These are phyloP conservation scores for Leptogaster cylindrica DNA, from an alignment of 2,888 invertebrate species.

Conservation along the genomic window DNA sequence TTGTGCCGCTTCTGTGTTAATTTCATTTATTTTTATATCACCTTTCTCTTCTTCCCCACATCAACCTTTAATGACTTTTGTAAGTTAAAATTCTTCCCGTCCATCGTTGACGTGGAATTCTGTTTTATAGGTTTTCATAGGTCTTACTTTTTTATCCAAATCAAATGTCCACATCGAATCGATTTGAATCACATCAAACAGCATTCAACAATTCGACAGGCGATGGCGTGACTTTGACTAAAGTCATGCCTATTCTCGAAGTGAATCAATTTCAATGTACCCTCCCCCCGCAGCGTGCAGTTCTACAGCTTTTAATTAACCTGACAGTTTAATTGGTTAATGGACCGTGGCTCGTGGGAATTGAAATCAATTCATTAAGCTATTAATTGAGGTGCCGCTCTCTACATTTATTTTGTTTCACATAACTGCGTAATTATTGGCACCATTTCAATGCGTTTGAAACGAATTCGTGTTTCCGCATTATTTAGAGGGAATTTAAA, in stretches of 20 bases:
- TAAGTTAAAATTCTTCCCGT: not conserved
- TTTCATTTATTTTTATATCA: conserved; percentile 17
- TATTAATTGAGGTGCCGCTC: no score
- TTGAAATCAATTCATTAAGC: no score
- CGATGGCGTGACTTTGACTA: conserved; percentile 14
- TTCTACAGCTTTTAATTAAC: not conserved
- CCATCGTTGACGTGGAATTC: no score
- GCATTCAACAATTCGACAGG: not conserved
- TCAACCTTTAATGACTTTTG: not conserved
- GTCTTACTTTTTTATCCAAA: not conserved
- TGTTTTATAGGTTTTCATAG: no score
- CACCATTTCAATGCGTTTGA: no score
- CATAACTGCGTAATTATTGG: no score
- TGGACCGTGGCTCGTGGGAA: not conserved
- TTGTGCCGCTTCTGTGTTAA: not conserved
- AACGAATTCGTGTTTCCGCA: no score
- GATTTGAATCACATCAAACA: conserved; percentile 14
- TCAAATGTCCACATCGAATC: not conserved
- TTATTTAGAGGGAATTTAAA: no score
- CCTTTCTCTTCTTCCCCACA: not conserved
- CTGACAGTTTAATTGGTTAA: conserved; percentile 6
- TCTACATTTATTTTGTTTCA: no score
- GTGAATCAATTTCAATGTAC: not conserved
- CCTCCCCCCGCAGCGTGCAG: not conserved
- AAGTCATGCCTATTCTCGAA: conserved; percentile 1